Evolutionary conservation across 2,113 vertebrate species (phyloP).

Genomic region (Panurus biarmicus): DNA sequence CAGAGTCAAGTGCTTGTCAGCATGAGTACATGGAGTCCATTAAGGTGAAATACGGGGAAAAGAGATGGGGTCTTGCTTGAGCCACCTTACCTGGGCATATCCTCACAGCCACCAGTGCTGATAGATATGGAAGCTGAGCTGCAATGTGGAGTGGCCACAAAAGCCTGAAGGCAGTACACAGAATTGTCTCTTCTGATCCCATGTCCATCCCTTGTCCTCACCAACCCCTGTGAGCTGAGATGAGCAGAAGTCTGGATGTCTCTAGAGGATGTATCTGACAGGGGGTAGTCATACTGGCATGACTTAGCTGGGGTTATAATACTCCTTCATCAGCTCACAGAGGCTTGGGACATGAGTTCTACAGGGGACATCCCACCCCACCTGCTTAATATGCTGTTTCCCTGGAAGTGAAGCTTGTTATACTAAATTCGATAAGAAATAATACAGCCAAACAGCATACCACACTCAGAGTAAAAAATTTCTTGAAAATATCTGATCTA

Average conservation of each 20-base stretch:
- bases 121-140: background rate
- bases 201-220: background rate
- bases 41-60: background rate
- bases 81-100: background rate
- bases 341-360: background rate
- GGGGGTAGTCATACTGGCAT: background rate
- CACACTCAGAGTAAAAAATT: background rate
- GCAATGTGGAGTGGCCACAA: background rate
- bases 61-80: background rate
- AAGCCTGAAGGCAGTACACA: background rate
- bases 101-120: background rate
- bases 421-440: background rate
- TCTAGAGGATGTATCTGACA: background rate
- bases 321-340: background rate
- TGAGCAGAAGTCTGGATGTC: background rate
- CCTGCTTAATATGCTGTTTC: background rate
- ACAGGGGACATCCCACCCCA: background rate
- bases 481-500: background rate
- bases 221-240: background rate
- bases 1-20: background rate
- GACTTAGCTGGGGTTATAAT: background rate
- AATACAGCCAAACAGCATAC: background rate
- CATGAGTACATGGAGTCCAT: background rate
- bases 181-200: background rate
- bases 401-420: background rate